Percentiles rank a stretch among this genome's conserved stretches.
Evolutionary conservation across 2,888 invertebrate species (phyloP).

Genomic region (Liposcelis brunnea): DNA sequence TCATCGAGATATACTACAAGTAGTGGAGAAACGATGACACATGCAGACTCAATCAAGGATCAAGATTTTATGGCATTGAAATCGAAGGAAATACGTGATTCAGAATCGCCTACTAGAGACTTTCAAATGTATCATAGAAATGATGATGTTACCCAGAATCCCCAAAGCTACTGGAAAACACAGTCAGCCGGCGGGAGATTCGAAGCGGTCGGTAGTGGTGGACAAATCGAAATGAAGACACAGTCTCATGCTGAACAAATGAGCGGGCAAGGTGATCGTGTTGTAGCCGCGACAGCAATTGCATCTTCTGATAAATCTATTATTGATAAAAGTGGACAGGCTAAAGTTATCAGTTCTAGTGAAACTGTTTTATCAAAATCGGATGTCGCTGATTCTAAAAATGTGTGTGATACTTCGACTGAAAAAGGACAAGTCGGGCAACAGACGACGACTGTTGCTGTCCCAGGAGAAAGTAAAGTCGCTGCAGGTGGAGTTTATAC

Average conservation of each 20-base stretch:
- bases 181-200: background rate
- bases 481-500: too few relatives aligned
- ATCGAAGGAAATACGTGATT: slow-evolving; percentile 61
- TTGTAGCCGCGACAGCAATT: background rate
- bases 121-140: slow-evolving; percentile 18
- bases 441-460: too few relatives aligned
- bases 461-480: too few relatives aligned
- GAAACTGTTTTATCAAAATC: too few relatives aligned
- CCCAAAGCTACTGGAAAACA: background rate
- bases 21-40: slow-evolving; percentile 20
- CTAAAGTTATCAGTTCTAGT: background rate
- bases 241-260: background rate
- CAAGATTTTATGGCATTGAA: slow-evolving; percentile 63
- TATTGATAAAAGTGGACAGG: background rate
- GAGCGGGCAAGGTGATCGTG: background rate
- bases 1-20: slow-evolving; percentile 13
- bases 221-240: background rate
- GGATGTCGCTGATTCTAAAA: too few relatives aligned
- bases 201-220: background rate
- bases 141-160: too few relatives aligned
- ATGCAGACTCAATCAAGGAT: slow-evolving; percentile 54
- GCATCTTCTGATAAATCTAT: background rate
- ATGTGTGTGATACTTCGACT: too few relatives aligned
- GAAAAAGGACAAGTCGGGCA: too few relatives aligned
- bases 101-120: slow-evolving; percentile 54